A percentile compares a stretch with the other conserved stretches of the same genome.
Evolutionary conservation across 2,888 invertebrate species (phyloP).

Genomic region (Folsomia manolachei): DNA sequence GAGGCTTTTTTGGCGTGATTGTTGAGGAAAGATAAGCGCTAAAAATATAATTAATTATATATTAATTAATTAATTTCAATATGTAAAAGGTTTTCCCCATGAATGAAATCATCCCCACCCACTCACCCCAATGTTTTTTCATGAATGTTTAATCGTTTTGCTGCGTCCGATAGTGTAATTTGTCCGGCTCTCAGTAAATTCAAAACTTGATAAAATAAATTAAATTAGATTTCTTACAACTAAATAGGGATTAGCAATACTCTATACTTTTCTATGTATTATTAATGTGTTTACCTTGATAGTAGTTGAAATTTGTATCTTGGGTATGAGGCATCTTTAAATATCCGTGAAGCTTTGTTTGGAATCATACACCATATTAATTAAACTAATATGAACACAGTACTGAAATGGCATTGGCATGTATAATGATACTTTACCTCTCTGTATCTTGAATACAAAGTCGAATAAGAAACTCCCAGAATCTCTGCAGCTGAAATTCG

Average conservation of each 20-base stretch:
- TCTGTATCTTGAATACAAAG: slow-evolving; percentile 81
- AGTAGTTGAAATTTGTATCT: slow-evolving; percentile 50
- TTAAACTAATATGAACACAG: slow-evolving; percentile 10
- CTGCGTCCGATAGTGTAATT: slow-evolving; percentile 64
- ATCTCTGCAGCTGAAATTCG: slow-evolving; percentile 66
- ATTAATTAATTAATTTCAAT: no score
- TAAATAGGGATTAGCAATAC: not conserved
- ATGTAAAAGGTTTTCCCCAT: no score
- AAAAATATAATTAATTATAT: no score
- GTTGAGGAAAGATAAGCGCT: slow-evolving; percentile 66
- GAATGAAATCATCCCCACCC: no score
- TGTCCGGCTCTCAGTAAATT: slow-evolving; percentile 54
- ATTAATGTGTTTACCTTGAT: slow-evolving; percentile 1
- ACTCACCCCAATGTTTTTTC: no score
- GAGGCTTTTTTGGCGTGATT: slow-evolving; percentile 50
- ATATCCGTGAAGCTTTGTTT: slow-evolving; percentile 49
- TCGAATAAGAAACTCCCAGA: slow-evolving; percentile 85
- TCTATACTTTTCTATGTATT: not conserved
- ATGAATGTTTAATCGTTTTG: slow-evolving; percentile 72
- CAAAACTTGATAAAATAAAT: slow-evolving; percentile 43
- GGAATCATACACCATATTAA: slow-evolving; percentile 20
- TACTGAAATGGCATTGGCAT: not conserved
- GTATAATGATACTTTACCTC: slow-evolving; percentile 65
- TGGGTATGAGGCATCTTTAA: slow-evolving; percentile 51
- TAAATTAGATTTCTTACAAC: slow-evolving; percentile 19